A percentile compares a stretch with the other conserved stretches of the same genome.
phyloP scores from a whole-genome alignment of 2,888 invertebrate species.

The Stramonita haemastoma region DNA sequence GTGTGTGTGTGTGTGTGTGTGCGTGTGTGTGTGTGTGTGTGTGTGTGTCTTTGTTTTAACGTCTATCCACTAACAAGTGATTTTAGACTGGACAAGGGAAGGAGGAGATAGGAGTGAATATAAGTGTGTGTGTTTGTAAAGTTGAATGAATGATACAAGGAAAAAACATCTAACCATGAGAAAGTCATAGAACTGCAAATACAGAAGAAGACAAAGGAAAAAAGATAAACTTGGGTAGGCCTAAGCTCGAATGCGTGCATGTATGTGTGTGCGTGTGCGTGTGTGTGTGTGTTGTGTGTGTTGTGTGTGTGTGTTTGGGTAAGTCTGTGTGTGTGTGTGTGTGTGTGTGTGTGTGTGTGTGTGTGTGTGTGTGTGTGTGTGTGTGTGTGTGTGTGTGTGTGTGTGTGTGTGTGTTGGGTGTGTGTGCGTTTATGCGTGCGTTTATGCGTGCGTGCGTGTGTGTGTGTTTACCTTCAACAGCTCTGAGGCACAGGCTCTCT shows the following conservation, averaged over 20 bases:
- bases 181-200: too few species aligned
- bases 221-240: too few species aligned
- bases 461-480: slow-evolving; percentile 77
- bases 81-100: too few species aligned
- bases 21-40: too few species aligned
- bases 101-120: too few species aligned
- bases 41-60: too few species aligned
- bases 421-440: neutral
- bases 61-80: too few species aligned
- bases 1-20: too few species aligned
- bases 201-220: too few species aligned
- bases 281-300: neutral
- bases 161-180: too few species aligned
- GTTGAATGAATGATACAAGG: too few species aligned
- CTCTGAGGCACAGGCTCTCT: slow-evolving; percentile 79
- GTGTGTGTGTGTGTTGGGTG: neutral
- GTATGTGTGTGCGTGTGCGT: neutral
- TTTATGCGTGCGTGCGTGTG: neutral
- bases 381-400: neutral
- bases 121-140: too few species aligned
- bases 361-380: neutral
- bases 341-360: neutral
- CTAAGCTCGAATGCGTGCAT: neutral
- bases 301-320: neutral
- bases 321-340: neutral